Conservation (phyloP, 2,888 invertebrate genomes). For the Lampropteryx suffumata region DNA sequence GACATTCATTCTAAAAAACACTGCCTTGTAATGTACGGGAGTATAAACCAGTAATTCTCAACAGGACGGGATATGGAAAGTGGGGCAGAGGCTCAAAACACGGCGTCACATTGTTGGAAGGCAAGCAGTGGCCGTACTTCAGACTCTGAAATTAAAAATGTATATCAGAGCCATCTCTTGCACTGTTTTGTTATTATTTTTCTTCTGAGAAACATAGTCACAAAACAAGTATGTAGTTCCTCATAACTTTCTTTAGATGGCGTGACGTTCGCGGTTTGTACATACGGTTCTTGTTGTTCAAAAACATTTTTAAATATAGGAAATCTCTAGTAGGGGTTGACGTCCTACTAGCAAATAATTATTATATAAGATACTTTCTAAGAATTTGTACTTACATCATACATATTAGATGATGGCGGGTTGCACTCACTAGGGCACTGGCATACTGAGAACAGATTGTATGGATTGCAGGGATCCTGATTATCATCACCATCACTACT, state of each 20-base stretch:
- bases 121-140: constrained; percentile 55
- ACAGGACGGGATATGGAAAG: no score
- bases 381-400: constrained; percentile 42
- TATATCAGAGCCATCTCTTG: constrained; percentile 15
- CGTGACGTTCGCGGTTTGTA: neutral
- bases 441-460: constrained; percentile 8
- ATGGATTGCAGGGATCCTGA: neutral
- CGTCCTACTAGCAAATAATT: no score
- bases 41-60: no score
- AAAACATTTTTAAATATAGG: no score
- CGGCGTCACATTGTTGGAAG: constrained; percentile 36
- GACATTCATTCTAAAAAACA: no score
- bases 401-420: constrained; percentile 36
- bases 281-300: no score
- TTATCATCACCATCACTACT: constrained; percentile 1
- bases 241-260: constrained; percentile 4
- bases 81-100: constrained; percentile 46
- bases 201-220: neutral
- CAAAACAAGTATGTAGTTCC: neutral
- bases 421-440: constrained; percentile 20
- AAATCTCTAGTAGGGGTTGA: no score
- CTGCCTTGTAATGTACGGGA: no score
- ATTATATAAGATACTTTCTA: no score
- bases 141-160: constrained; percentile 48
- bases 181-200: neutral